Percentiles rank a stretch among this genome's conserved stretches.
These are phyloP conservation scores for Parazoanthus darwini DNA, from an alignment of 92 coral and sea anemone species.

Conservation along the genomic window DNA sequence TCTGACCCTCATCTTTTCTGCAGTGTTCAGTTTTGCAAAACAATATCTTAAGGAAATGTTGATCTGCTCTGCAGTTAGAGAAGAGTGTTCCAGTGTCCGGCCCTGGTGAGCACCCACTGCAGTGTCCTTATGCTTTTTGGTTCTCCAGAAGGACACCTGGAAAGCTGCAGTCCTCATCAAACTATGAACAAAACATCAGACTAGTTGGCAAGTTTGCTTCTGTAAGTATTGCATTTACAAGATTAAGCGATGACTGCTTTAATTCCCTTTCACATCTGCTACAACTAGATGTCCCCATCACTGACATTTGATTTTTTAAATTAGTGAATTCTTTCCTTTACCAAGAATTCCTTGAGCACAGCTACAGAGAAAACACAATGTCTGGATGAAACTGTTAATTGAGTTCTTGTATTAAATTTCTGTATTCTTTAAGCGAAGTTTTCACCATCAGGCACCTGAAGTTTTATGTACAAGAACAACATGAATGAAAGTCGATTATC, in stretches of 20 bases:
- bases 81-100: constrained; percentile 70
- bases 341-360: no score
- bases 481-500: no score
- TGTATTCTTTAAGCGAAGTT: no score
- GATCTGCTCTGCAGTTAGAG: constrained; percentile 52
- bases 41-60: not conserved
- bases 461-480: no score
- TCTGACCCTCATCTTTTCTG: not conserved
- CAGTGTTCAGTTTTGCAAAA: not conserved
- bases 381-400: no score
- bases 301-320: no score
- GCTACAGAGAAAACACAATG: no score
- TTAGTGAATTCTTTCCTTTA: no score
- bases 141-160: constrained; percentile 97
- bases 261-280: not conserved
- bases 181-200: constrained; percentile 93
- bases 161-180: constrained; percentile 87
- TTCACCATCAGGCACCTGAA: no score
- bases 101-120: constrained; percentile 92
- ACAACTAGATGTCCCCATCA: no score
- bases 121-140: constrained; percentile 98
- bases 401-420: no score
- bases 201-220: constrained; percentile 99
- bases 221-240: constrained; percentile 54
- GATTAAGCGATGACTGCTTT: no score